Evolutionary conservation across 2,797 vertebrate genomes (phyloP), one percentile per base, ranked within the genome.

Genomic region (Bryconaethiops microstoma): DNA sequence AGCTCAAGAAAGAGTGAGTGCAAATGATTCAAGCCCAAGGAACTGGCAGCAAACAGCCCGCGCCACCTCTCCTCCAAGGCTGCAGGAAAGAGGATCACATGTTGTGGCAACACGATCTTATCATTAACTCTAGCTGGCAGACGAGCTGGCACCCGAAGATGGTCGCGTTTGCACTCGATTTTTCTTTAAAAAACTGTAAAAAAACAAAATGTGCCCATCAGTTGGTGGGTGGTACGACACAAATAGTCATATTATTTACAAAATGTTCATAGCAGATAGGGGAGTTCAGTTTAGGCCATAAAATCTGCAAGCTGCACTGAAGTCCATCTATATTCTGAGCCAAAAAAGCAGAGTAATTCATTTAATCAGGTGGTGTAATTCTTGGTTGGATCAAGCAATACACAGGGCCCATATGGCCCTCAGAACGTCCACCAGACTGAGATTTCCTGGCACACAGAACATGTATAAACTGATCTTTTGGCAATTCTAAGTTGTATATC

Each of bases 1-100:
- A 79, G 71, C 63, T 68, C 45, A 23, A 50, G 77, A 76, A 55
- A 57, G 67, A 65, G 65, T 1, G 77, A 79, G 74, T 82, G 70
- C 64, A 79, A 78, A 78, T 75, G 76, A 79, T 23, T 59, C 57
- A 59, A 39, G 65, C 71, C 39, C 64, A n/a, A 59, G 73, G 40
- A 73, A 6, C 52, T 57, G 50, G 70, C 50, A 62, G 39, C n/a
- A 72, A 65, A 76, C 68, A 23, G 54, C 17, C 10, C 23, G 55
- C 7, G 16, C 77, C 79, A 76, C 65, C 60, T 57, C 55, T 76
- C 25, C 69, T 79, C 65, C 72, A 76, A 67, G 9, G 75, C 52
- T 57, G 21, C 40, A 9, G 16, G n/a, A 70, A 75, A 59, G 29
- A 45, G 45, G 50, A 70, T 9, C 21, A 7, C 60, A 73, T 54